Conservation (phyloP, 2,113 vertebrate genomes). For the Pachycephala philippinensis region DNA sequence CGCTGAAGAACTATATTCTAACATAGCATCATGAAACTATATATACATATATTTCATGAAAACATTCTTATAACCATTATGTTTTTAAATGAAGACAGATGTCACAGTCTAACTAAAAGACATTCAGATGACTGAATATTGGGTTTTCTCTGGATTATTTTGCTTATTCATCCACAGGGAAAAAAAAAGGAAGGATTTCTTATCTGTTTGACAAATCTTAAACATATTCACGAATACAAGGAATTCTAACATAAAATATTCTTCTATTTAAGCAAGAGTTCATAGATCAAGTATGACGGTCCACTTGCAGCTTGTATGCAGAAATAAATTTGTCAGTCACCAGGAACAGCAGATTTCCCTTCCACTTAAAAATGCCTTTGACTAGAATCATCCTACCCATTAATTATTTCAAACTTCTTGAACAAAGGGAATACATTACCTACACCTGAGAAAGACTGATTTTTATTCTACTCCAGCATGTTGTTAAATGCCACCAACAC, state of each 20-base stretch:
- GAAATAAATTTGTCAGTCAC: background rate
- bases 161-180: background rate
- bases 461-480: background rate
- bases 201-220: background rate
- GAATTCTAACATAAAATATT: background rate
- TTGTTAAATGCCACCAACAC: background rate
- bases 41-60: background rate
- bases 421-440: background rate
- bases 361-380: background rate
- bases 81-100: background rate
- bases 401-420: background rate
- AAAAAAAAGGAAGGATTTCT: background rate
- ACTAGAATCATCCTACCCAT: background rate
- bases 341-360: background rate
- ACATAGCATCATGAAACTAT: background rate
- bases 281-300: background rate
- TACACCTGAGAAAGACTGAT: background rate
- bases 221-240: background rate
- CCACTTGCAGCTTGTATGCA: background rate
- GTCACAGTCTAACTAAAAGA: background rate
- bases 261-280: background rate
- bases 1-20: background rate
- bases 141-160: background rate
- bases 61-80: background rate
- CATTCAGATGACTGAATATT: background rate